Base-by-base conservation (phyloP, 2,797 vertebrate species). In the Acrocephalus scirpaceus region DNA sequence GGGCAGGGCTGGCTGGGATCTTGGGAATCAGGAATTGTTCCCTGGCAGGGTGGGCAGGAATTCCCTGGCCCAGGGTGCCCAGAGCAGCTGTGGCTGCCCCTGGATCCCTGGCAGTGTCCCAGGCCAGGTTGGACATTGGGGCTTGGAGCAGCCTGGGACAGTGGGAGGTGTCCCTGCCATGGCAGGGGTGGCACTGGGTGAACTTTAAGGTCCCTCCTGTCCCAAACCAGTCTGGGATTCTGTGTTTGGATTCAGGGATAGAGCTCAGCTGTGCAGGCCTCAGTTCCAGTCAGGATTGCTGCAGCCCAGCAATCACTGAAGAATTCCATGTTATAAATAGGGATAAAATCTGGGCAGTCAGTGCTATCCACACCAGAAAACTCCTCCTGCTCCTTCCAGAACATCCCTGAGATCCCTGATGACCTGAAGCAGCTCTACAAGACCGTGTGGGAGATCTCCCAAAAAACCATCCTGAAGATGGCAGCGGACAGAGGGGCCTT, bases 401-500 rank as follows among this genome's bases (percentile, higher is more conserved):
- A 85, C 29, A 99, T 99, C 50, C 64, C 95, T 1, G 98, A 98
- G 93, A 99, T 99, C 64, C 99, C 99, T 1, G 98, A 97, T 3
- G 99, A 99, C 72, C 48, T 99, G 88, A 99, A 99, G 95, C 97
- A 98, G 70, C 98, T 99, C 69, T 99, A 99, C 54, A 99, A 99
- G 97, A 99, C 99, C 0, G 99, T 99, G 53, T 99, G 99, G 99
- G 99, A 99, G 96, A 99, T 99, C 96, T 99, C 99, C 14, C 99
- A 99, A 93, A 99, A 99, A 93, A 99, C 98, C 0, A 51, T 99
- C 15, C 96, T 99, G n/a, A 99, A 99, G 98, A 99, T 99, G 99
- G 99, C 99, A 0, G 99, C 99, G 0, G 99, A 99, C 93, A 98
- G 99, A 34, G 99, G 99, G 0, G 99, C 99, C 48, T 99, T 98